Evolutionary conservation across 2,888 invertebrate genomes (phyloP).

Genomic region (Callyntrura guangdongensis): DNA sequence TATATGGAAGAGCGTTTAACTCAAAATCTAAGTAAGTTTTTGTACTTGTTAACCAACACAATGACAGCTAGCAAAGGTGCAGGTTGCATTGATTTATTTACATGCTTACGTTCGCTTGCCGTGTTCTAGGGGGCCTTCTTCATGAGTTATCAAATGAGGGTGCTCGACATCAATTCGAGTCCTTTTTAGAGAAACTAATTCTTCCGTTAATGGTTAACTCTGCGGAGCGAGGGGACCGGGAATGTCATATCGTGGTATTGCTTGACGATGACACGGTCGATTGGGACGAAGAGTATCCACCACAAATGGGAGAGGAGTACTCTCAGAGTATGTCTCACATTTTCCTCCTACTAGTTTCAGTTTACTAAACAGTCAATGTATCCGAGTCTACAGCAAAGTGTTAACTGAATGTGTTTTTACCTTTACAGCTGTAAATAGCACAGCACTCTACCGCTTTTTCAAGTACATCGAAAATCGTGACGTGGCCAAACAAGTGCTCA

Average conservation of each 20-base stretch:
- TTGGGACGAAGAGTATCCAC: slow-evolving; percentile 99
- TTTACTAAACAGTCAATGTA: no score
- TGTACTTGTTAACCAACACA: slow-evolving; percentile 11
- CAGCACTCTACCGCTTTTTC: slow-evolving; percentile 98
- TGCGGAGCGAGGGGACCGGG: slow-evolving; percentile 97
- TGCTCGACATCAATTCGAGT: slow-evolving; percentile 98
- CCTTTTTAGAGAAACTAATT: slow-evolving; percentile 97
- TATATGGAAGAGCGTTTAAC: slow-evolving; percentile 93
- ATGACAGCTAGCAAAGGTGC: neutral
- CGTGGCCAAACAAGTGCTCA: slow-evolving; percentile 99
- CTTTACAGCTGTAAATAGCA: slow-evolving; percentile 95
- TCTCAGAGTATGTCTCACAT: slow-evolving; percentile 92
- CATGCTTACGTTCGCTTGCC: neutral
- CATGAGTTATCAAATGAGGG: slow-evolving; percentile 99
- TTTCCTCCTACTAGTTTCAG: no score
- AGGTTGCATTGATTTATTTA: neutral
- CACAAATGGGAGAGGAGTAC: slow-evolving; percentile 99
- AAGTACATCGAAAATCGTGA: slow-evolving; percentile 99
- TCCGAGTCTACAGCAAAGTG: neutral
- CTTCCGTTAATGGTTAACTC: slow-evolving; percentile 98
- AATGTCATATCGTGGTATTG: slow-evolving; percentile 98
- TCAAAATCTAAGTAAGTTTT: slow-evolving; percentile 95
- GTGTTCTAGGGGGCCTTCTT: slow-evolving; percentile 92
- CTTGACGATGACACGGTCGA: slow-evolving; percentile 98
- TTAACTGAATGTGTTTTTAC: no score